phyloP scores from a whole-genome alignment of 2,113 vertebrate species.

The Clarias batrachus region DNA sequence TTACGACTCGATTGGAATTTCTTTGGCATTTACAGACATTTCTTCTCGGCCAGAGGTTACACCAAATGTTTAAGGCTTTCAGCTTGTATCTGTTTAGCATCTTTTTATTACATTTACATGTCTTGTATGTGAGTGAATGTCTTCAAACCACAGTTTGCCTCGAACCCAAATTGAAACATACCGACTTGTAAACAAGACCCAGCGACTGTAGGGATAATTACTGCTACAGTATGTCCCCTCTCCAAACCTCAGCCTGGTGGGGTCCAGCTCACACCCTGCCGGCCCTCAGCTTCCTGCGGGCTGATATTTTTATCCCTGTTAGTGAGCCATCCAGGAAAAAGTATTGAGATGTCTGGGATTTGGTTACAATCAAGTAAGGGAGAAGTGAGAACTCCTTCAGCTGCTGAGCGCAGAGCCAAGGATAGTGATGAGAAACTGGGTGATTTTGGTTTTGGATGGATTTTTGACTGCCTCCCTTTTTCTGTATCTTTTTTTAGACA shows the following conservation, averaged over 20 bases:
- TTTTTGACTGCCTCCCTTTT: neutral
- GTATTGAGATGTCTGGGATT: constrained; percentile 42
- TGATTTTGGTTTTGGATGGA: neutral
- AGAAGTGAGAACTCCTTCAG: neutral
- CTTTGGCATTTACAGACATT: neutral
- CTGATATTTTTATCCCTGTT: constrained; percentile 53
- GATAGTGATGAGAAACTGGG: neutral
- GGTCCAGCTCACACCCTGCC: constrained; percentile 3
- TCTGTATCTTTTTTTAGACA: neutral
- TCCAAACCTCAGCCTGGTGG: neutral
- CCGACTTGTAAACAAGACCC: neutral
- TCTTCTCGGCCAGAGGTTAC: neutral
- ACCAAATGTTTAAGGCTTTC: neutral
- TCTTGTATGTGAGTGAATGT: neutral
- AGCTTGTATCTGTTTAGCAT: neutral
- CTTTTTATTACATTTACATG: neutral
- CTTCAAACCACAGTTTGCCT: neutral
- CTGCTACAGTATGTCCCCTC: no score
- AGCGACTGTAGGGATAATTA: neutral
- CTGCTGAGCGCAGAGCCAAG: constrained; percentile 26
- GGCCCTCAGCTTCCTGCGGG: constrained; percentile 1
- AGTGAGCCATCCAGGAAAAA: constrained; percentile 16
- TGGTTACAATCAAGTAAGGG: constrained; percentile 31
- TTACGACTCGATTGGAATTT: neutral
- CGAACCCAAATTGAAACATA: neutral